A percentile compares a stretch with the other conserved stretches of the same genome.
phyloP scores from a whole-genome alignment of 1,140 invertebrate genomes.

The Hesperophylax magnus region DNA sequence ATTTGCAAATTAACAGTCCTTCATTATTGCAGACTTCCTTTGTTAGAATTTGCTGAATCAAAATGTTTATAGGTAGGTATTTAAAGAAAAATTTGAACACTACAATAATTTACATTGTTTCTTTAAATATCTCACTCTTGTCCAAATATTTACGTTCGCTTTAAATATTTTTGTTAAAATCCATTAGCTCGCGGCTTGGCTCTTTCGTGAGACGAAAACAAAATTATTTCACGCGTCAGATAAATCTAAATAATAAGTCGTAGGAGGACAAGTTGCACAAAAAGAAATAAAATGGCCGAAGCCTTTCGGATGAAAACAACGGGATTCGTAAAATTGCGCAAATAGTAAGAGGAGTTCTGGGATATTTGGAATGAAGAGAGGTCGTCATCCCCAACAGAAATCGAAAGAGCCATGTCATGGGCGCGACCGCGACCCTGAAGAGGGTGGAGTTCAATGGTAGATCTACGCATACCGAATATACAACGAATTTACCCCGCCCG shows the following conservation, averaged over 20 bases:
- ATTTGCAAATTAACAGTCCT: too few species aligned
- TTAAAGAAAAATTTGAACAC: too few species aligned
- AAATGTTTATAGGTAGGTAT: too few species aligned
- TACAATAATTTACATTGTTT: too few species aligned
- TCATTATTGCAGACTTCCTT: too few species aligned
- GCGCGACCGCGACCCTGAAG: constrained; percentile 34
- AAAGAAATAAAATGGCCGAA: constrained; percentile 11
- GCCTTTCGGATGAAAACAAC: background rate
- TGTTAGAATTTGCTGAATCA: too few species aligned
- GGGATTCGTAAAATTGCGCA: background rate
- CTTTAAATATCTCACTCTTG: too few species aligned
- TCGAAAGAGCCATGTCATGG: background rate
- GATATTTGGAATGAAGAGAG: background rate
- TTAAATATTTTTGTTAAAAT: too few species aligned
- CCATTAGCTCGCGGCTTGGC: too few species aligned
- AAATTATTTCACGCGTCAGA: too few species aligned
- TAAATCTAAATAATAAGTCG: background rate
- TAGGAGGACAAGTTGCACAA: background rate
- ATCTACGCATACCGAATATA: constrained; percentile 3
- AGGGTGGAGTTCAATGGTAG: background rate
- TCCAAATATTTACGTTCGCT: too few species aligned
- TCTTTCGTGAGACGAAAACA: too few species aligned
- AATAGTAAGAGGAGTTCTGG: background rate
- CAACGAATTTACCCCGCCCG: constrained; percentile 15
- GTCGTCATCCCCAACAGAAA: background rate